phyloP scores from a whole-genome alignment of 2,888 invertebrate genomes.

The Folsomia candida region DNA sequence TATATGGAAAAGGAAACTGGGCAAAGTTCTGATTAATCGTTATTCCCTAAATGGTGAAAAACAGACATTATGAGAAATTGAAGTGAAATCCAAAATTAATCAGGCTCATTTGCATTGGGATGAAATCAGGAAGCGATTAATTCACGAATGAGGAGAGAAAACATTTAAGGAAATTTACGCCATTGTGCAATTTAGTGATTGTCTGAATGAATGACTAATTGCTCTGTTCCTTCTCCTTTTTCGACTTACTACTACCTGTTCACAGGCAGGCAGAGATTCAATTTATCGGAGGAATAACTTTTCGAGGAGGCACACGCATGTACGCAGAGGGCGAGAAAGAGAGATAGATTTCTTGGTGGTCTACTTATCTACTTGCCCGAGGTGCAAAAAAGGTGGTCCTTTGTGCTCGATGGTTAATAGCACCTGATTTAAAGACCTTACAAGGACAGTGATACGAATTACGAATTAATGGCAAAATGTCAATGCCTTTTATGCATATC shows the following conservation, averaged over 20 bases:
- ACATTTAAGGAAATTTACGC: constrained; percentile 1
- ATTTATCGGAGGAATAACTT: too few species aligned
- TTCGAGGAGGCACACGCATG: too few species aligned
- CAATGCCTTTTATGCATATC: constrained; percentile 6
- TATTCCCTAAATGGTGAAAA: constrained; percentile 7
- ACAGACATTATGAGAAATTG: constrained; percentile 4
- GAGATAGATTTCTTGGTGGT: background rate
- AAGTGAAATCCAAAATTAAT: background rate
- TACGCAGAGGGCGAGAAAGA: too few species aligned
- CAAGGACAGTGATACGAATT: background rate
- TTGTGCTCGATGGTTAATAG: constrained; percentile 1
- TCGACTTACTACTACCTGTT: too few species aligned
- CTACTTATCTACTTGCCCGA: background rate
- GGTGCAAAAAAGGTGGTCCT: background rate
- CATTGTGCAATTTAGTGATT: background rate
- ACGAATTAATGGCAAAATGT: constrained; percentile 1
- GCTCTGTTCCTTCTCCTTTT: background rate
- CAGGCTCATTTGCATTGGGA: background rate
- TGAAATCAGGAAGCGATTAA: constrained; percentile 1
- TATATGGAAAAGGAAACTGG: background rate
- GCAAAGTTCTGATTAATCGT: background rate
- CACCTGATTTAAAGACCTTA: background rate
- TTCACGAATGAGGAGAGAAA: background rate
- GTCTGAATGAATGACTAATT: background rate
- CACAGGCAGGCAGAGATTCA: background rate